A percentile compares a stretch with the other conserved stretches of the same genome.
Conservation (phyloP, 2,113 vertebrate genomes). For the Podilymbus podiceps region DNA sequence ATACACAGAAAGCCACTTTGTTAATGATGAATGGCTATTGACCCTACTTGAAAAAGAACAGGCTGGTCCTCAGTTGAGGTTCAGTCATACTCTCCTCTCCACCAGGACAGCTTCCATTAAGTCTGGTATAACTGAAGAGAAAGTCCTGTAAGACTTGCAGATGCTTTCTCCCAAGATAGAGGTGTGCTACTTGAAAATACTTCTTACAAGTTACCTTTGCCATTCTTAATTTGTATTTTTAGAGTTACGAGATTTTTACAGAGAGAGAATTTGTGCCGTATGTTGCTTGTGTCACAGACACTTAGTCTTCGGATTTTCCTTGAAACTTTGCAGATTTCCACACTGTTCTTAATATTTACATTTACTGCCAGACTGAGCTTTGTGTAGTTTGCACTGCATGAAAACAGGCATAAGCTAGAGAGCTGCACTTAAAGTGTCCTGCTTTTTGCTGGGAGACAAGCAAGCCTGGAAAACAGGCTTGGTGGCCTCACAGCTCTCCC, state of each 20-base stretch:
- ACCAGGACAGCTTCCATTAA: neutral
- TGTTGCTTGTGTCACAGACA: neutral
- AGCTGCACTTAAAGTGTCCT: neutral
- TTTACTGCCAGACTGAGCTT: neutral
- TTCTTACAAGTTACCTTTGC: neutral
- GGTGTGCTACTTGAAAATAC: neutral
- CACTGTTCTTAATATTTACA: neutral
- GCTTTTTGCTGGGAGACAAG: neutral
- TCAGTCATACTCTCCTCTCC: neutral
- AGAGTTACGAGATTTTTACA: neutral
- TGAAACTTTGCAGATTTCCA: neutral
- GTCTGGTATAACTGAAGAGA: neutral
- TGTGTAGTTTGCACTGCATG: neutral
- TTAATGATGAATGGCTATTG: constrained; percentile 5
- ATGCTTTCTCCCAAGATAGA: neutral
- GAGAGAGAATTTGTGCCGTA: neutral
- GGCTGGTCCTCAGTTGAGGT: neutral
- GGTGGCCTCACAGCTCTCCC: neutral
- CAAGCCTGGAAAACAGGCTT: neutral
- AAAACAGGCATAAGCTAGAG: neutral
- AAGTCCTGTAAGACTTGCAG: neutral
- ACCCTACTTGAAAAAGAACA: constrained; percentile 9
- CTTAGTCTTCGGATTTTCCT: neutral
- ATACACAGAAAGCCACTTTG: neutral
- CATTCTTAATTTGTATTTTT: neutral